Conservation (phyloP, 2,113 vertebrate species). For the Oreochromis aureus region DNA sequence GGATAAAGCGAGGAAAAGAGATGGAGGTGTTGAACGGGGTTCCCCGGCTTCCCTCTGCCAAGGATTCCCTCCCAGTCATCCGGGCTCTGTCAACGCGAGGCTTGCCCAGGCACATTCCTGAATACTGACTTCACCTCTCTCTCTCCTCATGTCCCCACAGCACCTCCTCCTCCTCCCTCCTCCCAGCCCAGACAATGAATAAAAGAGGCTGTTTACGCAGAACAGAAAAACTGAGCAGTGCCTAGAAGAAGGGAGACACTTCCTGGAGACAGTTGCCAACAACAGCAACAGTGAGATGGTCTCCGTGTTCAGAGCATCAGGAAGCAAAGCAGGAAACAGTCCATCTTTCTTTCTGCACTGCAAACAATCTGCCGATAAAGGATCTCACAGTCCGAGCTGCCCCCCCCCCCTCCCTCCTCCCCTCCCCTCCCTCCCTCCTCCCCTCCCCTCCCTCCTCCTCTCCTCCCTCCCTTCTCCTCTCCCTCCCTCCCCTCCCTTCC, state of each 20-base stretch:
- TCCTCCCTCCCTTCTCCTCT: no score
- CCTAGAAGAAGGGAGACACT: slow-evolving; percentile 70
- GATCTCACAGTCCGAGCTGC: background rate
- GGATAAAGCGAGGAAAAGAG: background rate
- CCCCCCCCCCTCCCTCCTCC: background rate
- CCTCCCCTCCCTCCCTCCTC: no score
- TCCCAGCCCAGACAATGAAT: slow-evolving; percentile 61
- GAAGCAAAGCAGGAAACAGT: slow-evolving; percentile 35
- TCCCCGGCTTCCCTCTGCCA: slow-evolving; percentile 71
- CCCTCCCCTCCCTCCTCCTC: background rate
- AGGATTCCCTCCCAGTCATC: slow-evolving; percentile 81
- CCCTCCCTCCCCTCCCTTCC: background rate
- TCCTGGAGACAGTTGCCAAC: slow-evolving; percentile 78
- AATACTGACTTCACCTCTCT: slow-evolving; percentile 66
- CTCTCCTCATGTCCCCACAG: background rate
- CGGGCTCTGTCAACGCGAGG: slow-evolving; percentile 60
- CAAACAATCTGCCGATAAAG: background rate
- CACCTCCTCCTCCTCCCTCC: background rate
- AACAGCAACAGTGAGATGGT: slow-evolving; percentile 55
- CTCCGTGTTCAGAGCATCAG: slow-evolving; percentile 16
- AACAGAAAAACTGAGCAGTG: slow-evolving; percentile 21
- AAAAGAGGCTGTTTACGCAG: slow-evolving; percentile 72
- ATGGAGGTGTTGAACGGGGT: slow-evolving; percentile 59
- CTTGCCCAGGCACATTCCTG: slow-evolving; percentile 76
- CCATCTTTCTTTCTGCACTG: background rate